These are phyloP conservation scores for Campodea augens DNA, from an alignment of 1,140 invertebrate species.

Conservation along the genomic window DNA sequence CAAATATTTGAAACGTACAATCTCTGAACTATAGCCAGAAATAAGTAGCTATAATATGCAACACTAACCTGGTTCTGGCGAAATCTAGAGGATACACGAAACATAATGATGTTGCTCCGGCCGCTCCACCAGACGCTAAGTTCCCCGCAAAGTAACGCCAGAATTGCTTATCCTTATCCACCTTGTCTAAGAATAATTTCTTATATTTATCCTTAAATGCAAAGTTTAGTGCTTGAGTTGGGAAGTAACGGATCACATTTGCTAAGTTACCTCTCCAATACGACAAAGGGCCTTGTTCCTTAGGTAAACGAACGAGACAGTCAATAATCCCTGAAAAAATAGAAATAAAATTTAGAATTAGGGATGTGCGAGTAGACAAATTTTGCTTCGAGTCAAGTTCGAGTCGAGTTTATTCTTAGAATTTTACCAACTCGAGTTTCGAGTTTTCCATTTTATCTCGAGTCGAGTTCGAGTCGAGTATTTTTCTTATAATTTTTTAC, in stretches of 20 bases:
- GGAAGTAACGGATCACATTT: slow-evolving; percentile 85
- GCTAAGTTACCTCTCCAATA: slow-evolving; percentile 92
- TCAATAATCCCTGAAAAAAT: slow-evolving; percentile 53
- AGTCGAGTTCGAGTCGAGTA: too few relatives aligned
- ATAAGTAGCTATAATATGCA: too few relatives aligned
- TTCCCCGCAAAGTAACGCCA: slow-evolving; percentile 71
- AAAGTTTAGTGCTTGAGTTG: slow-evolving; percentile 88
- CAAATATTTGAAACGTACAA: too few relatives aligned
- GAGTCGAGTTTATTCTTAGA: too few relatives aligned
- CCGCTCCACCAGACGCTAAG: slow-evolving; percentile 79
- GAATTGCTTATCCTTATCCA: slow-evolving; percentile 74
- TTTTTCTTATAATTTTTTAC: too few relatives aligned
- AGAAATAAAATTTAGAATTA: too few relatives aligned
- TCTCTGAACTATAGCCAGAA: too few relatives aligned
- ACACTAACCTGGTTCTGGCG: slow-evolving; percentile 84
- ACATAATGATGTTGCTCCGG: slow-evolving; percentile 81
- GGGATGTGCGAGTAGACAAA: too few relatives aligned
- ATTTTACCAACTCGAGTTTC: too few relatives aligned
- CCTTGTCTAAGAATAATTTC: slow-evolving; percentile 54
- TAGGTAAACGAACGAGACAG: slow-evolving; percentile 67
- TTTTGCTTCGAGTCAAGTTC: too few relatives aligned
- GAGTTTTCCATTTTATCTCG: too few relatives aligned
- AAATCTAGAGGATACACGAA: slow-evolving; percentile 93
- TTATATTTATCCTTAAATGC: slow-evolving; percentile 88
- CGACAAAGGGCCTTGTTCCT: slow-evolving; percentile 65